Conservation (phyloP, 2,888 invertebrate genomes). For the Aethes cnicana region DNA sequence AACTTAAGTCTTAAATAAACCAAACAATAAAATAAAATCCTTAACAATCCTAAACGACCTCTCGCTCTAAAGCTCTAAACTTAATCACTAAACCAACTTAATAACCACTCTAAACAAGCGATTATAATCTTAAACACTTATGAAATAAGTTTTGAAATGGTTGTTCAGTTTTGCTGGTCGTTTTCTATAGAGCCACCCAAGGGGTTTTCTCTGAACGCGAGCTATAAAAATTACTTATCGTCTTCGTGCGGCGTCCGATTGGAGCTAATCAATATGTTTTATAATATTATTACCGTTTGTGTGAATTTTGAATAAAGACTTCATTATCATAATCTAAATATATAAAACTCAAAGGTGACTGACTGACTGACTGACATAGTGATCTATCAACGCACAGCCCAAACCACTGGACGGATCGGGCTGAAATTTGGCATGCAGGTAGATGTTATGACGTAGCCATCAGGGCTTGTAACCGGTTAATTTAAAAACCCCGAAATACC, state of each 20-base stretch:
- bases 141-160: slow-evolving; percentile 30
- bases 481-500: no score
- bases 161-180: slow-evolving; percentile 31
- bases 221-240: slow-evolving; percentile 55
- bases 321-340: no score
- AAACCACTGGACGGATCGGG: no score
- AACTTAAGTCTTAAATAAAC: slow-evolving; percentile 47
- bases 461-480: no score
- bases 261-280: slow-evolving; percentile 47
- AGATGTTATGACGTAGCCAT: no score
- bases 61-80: slow-evolving; percentile 36
- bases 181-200: slow-evolving; percentile 59
- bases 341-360: no score
- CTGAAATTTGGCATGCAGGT: no score
- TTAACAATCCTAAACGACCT: slow-evolving; percentile 46
- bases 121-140: slow-evolving; percentile 35
- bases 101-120: neutral
- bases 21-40: slow-evolving; percentile 60
- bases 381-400: no score
- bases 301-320: slow-evolving; percentile 20
- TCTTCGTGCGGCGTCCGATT: slow-evolving; percentile 35
- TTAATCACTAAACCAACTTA: slow-evolving; percentile 23
- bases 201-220: slow-evolving; percentile 55
- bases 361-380: no score
- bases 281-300: slow-evolving; percentile 33